Percentiles rank a stretch among this genome's conserved stretches.
Evolutionary conservation across 1,140 invertebrate species (phyloP).

Genomic region (Helicoverpa zea): DNA sequence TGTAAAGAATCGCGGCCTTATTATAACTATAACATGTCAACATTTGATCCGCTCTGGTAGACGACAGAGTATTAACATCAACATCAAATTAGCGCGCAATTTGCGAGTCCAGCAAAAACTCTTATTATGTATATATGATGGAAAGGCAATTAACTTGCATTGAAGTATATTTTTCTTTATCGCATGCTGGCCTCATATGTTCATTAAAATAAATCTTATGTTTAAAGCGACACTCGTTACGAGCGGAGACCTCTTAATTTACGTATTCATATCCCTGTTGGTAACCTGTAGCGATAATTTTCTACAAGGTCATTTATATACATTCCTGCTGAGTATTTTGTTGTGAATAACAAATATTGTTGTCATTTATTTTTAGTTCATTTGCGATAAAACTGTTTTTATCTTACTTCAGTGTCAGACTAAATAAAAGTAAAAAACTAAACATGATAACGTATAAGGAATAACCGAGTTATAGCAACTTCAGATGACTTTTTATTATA

Average conservation of each 20-base stretch:
- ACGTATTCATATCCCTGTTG: slow-evolving; percentile 56
- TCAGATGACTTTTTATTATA: neutral
- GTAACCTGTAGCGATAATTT: slow-evolving; percentile 48
- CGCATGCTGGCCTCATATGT: slow-evolving; percentile 47
- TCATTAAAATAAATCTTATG: slow-evolving; percentile 68
- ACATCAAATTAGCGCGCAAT: slow-evolving; percentile 40
- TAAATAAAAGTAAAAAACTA: neutral
- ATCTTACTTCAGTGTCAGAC: neutral
- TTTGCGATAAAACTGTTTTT: neutral
- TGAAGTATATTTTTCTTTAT: slow-evolving; percentile 62
- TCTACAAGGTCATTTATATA: slow-evolving; percentile 36
- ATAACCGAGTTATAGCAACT: neutral
- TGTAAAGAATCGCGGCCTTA: neutral
- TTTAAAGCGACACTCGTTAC: slow-evolving; percentile 62
- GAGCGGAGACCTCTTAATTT: slow-evolving; percentile 67
- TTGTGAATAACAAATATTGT: neutral
- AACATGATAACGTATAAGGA: neutral
- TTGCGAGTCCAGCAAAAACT: slow-evolving; percentile 51
- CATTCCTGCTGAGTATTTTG: slow-evolving; percentile 1
- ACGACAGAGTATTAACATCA: neutral
- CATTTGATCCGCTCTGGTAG: neutral
- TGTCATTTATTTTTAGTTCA: neutral
- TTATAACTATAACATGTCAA: slow-evolving; percentile 1
- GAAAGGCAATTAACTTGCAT: slow-evolving; percentile 67
- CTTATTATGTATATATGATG: slow-evolving; percentile 61